These are phyloP conservation scores for Meliscaeva auricollis DNA, from an alignment of 2,888 invertebrate species.

Conservation along the genomic window DNA sequence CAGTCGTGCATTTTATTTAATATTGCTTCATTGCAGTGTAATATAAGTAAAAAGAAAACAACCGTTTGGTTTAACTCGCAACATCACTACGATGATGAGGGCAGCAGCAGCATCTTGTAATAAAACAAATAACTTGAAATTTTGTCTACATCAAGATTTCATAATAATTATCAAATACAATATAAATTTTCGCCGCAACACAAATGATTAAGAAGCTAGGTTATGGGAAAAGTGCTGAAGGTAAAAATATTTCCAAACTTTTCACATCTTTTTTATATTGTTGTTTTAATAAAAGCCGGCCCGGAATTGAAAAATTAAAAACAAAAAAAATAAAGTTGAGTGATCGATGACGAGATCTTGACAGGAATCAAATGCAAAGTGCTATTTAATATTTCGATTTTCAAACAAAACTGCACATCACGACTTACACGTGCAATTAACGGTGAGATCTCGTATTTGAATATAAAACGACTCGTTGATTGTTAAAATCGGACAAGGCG, in stretches of 20 bases:
- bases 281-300: neutral
- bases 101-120: neutral
- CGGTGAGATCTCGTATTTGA: neutral
- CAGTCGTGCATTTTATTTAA: too few species aligned
- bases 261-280: constrained; percentile 13
- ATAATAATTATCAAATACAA: constrained; percentile 54
- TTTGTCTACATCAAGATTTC: constrained; percentile 39
- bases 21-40: too few species aligned
- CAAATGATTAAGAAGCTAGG: constrained; percentile 22
- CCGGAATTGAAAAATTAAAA: neutral
- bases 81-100: neutral
- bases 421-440: constrained; percentile 38
- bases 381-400: constrained; percentile 26
- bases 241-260: constrained; percentile 58
- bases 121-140: constrained; percentile 56
- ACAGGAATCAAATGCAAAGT: constrained; percentile 38
- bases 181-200: constrained; percentile 47
- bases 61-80: constrained; percentile 32
- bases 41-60: constrained; percentile 17
- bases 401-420: constrained; percentile 36
- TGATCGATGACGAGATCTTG: constrained; percentile 45
- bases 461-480: constrained; percentile 8
- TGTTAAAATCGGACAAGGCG: constrained; percentile 3
- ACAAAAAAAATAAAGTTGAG: constrained; percentile 1
- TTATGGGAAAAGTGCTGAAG: constrained; percentile 59